A percentile compares a stretch with the other conserved stretches of the same genome.
phyloP scores from a whole-genome alignment of 2,888 invertebrate genomes.

The Oscheius sp. region DNA sequence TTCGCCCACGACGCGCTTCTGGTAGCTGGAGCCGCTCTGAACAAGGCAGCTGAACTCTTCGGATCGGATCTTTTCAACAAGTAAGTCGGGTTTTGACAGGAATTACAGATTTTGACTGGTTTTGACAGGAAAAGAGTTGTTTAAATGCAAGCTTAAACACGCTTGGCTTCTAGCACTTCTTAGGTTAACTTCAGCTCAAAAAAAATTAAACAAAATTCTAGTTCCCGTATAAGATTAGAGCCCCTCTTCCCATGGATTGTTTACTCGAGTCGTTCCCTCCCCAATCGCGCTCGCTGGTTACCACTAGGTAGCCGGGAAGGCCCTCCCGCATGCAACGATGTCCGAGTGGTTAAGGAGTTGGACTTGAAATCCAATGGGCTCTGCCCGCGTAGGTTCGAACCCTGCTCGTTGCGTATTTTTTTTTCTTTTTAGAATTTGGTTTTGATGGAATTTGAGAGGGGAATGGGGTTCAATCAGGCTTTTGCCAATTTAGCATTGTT shows the following conservation, averaged over 20 bases:
- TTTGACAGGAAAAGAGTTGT: too few relatives aligned
- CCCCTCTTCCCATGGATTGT: background rate
- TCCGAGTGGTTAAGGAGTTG: conserved; percentile 80
- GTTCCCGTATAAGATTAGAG: background rate
- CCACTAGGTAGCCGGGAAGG: background rate
- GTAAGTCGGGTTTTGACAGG: conserved; percentile 31
- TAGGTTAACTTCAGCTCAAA: too few relatives aligned
- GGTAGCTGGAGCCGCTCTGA: conserved; percentile 57
- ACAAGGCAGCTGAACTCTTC: conserved; percentile 44
- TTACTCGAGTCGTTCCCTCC: background rate
- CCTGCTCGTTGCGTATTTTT: conserved; percentile 76
- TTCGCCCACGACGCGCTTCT: conserved; percentile 63
- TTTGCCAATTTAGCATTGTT: background rate
- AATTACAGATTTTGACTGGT: too few relatives aligned
- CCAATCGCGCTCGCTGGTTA: background rate
- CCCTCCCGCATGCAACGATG: background rate
- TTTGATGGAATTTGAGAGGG: background rate
- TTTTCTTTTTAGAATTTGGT: conserved; percentile 18
- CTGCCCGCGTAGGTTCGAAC: conserved; percentile 81
- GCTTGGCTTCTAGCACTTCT: too few relatives aligned
- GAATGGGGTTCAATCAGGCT: background rate
- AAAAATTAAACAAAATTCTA: background rate
- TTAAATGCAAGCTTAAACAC: too few relatives aligned
- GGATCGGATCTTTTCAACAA: conserved; percentile 54
- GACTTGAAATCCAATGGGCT: conserved; percentile 81